A percentile compares a stretch with the other conserved stretches of the same genome.
phyloP scores from a whole-genome alignment of 1,140 invertebrate genomes.

The Aphelinus certus region DNA sequence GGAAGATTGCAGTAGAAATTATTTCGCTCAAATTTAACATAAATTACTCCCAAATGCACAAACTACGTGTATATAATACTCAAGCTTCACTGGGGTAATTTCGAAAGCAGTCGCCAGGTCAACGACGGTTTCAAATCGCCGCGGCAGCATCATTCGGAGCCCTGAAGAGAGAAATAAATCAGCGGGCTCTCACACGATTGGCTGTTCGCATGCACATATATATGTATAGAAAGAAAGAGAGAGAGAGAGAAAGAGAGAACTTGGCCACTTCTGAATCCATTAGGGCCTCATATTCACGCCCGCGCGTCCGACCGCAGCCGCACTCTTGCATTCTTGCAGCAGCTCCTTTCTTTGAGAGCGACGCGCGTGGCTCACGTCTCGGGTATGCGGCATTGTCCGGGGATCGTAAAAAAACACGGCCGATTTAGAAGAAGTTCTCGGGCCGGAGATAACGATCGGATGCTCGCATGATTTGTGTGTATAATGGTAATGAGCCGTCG shows the following conservation, averaged over 20 bases:
- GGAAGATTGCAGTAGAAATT: too few relatives aligned
- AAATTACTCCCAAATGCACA: too few relatives aligned
- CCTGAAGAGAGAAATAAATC: constrained; percentile 47
- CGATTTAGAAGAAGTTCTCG: constrained; percentile 40
- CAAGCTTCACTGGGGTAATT: too few relatives aligned
- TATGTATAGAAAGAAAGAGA: too few relatives aligned
- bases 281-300: constrained; percentile 35
- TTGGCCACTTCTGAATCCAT: constrained; percentile 53
- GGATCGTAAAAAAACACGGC: constrained; percentile 36
- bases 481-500: constrained; percentile 6
- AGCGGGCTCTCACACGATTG: constrained; percentile 50
- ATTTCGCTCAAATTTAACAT: too few relatives aligned
- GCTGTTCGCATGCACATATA: constrained; percentile 34
- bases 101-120: too few relatives aligned
- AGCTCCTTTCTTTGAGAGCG: neutral
- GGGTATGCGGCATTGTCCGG: constrained; percentile 40
- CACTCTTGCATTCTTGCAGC: neutral
- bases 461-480: constrained; percentile 13
- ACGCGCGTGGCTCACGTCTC: neutral
- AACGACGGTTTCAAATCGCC: too few relatives aligned
- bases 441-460: constrained; percentile 14
- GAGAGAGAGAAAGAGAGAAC: constrained; percentile 42
- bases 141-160: neutral
- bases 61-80: too few relatives aligned
- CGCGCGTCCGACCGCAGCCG: neutral